Evolutionary conservation across 2,113 vertebrate genomes (phyloP).

Genomic region (Peromyscus polionotus): DNA sequence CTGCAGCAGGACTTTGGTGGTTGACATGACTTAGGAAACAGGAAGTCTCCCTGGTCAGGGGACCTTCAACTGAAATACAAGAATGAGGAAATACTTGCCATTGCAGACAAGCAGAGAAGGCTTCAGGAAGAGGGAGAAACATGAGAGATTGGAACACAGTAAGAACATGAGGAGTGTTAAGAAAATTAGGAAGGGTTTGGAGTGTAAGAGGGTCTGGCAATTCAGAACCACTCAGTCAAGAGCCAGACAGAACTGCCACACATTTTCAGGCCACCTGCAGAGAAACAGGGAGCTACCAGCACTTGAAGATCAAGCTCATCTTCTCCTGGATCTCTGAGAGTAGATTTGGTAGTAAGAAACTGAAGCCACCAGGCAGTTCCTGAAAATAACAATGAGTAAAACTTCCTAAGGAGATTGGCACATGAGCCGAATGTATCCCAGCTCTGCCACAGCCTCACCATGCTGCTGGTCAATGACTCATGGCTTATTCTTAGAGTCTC

Average conservation of each 20-base stretch:
- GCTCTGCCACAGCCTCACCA: not conserved
- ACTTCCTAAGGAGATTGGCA: not conserved
- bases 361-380: not conserved
- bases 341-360: not conserved
- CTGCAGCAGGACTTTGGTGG: not conserved
- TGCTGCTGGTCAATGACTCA: not conserved
- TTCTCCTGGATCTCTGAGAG: not conserved
- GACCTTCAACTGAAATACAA: not conserved
- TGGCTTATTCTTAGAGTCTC: not conserved
- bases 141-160: not conserved
- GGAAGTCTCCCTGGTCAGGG: not conserved
- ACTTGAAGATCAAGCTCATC: not conserved
- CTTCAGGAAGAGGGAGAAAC: not conserved
- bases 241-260: not conserved
- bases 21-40: not conserved
- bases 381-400: not conserved
- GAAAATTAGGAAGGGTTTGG: not conserved
- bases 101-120: not conserved
- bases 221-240: not conserved
- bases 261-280: not conserved
- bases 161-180: not conserved
- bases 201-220: not conserved
- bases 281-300: not conserved
- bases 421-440: not conserved
- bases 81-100: not conserved